These are phyloP conservation scores for Leptopilina syphax DNA, from an alignment of 2,888 invertebrate species.

Conservation along the genomic window DNA sequence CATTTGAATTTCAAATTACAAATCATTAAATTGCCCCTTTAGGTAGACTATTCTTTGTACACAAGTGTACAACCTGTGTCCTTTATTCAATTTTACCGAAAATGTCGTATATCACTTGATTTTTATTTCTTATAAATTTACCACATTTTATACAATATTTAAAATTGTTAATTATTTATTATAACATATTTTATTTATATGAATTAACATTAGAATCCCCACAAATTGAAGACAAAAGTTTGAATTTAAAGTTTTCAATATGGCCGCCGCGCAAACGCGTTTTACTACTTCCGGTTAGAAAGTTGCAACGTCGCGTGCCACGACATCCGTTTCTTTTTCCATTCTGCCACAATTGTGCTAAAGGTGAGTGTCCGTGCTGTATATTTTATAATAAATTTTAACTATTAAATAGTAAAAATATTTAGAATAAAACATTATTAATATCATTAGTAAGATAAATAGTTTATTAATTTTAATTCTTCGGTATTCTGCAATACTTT, in stretches of 20 bases:
- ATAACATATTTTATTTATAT: too few species aligned
- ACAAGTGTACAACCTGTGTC: background rate
- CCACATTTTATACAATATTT: too few species aligned
- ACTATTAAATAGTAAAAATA: background rate
- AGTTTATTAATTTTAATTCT: background rate
- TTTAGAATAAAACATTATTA: background rate
- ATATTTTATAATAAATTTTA: background rate
- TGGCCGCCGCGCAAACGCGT: background rate
- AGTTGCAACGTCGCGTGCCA: background rate
- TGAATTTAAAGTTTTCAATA: background rate
- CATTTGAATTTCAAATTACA: background rate
- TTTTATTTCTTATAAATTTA: too few species aligned
- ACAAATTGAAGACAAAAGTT: background rate
- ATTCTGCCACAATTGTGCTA: constrained; percentile 17
- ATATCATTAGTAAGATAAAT: background rate
- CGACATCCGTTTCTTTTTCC: constrained; percentile 9
- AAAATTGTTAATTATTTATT: too few species aligned
- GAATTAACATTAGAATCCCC: too few species aligned
- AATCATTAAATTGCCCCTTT: background rate
- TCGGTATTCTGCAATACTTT: background rate
- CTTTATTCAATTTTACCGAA: too few species aligned
- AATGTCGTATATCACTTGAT: too few species aligned
- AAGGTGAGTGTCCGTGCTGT: background rate
- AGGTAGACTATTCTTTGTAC: background rate
- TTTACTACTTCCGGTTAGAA: background rate